Evolutionary conservation across 2,113 vertebrate genomes (phyloP).

Genomic region (Ciconia stormi): DNA sequence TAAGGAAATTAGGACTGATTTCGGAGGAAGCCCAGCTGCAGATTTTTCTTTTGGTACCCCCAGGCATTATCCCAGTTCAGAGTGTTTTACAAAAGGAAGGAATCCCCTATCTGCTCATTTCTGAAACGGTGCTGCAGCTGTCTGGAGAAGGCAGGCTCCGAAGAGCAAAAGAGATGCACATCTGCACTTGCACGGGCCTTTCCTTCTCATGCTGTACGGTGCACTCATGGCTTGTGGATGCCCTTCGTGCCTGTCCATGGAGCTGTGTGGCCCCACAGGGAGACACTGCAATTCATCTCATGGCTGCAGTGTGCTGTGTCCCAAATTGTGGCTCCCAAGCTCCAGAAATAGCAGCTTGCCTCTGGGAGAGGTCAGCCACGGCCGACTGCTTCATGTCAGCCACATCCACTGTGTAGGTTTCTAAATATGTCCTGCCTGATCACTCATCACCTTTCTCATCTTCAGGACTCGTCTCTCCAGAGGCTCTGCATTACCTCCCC

Average conservation of each 20-base stretch:
- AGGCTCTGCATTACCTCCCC: background rate
- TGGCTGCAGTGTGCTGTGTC: background rate
- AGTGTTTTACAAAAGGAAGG: background rate
- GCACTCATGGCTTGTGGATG: background rate
- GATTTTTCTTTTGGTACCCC: background rate
- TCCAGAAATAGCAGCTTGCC: background rate
- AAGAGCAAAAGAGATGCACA: background rate
- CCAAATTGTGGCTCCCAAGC: background rate
- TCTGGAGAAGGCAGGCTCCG: background rate
- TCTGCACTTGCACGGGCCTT: background rate
- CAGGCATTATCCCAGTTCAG: background rate
- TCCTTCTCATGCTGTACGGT: background rate
- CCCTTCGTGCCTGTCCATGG: background rate
- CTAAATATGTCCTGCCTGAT: background rate
- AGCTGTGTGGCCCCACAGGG: background rate
- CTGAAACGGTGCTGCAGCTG: background rate
- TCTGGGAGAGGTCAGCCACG: background rate
- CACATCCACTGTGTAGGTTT: background rate
- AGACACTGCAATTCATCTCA: accelerated
- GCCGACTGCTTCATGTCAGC: background rate
- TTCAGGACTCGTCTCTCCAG: accelerated
- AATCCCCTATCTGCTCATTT: background rate
- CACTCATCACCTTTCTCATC: background rate
- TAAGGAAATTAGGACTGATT: background rate
- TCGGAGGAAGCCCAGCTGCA: background rate